Evolutionary conservation across 2,113 vertebrate species (phyloP).

Genomic region (Sceloporus tristichus): DNA sequence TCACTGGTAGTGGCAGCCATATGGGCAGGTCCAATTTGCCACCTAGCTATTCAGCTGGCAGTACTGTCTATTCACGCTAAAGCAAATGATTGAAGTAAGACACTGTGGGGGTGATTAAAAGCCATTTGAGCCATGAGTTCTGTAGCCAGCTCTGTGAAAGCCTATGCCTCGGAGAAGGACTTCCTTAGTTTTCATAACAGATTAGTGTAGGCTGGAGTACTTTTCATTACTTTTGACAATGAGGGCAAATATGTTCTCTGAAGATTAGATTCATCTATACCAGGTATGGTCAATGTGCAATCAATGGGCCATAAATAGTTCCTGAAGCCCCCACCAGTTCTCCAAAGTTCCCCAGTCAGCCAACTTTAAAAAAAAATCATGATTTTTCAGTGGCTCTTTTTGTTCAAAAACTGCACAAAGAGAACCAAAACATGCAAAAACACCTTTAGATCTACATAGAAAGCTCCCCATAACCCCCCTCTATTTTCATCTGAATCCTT

Average conservation of each 20-base stretch:
- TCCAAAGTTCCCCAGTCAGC: too few relatives aligned
- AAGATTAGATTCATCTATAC: background rate
- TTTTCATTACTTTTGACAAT: background rate
- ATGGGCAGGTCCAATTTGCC: background rate
- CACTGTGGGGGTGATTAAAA: background rate
- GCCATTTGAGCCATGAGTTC: background rate
- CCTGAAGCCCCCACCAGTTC: too few relatives aligned
- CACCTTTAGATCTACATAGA: too few relatives aligned
- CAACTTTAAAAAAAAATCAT: too few relatives aligned
- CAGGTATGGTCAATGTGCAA: too few relatives aligned
- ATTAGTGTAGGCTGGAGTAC: background rate
- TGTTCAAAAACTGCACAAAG: too few relatives aligned
- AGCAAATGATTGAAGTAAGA: background rate
- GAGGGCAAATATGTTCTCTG: background rate
- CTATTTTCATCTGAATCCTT: too few relatives aligned
- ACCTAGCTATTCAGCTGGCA: background rate
- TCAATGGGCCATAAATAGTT: too few relatives aligned
- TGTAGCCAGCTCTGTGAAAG: background rate
- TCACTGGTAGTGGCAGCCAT: background rate
- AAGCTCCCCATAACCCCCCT: too few relatives aligned
- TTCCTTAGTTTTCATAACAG: background rate
- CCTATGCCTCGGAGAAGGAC: background rate
- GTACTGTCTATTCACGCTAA: background rate
- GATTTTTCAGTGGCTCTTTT: too few relatives aligned
- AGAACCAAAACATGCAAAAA: too few relatives aligned